Conservation (phyloP, 2,888 invertebrate species). For the Drosophila heteroneura region DNA sequence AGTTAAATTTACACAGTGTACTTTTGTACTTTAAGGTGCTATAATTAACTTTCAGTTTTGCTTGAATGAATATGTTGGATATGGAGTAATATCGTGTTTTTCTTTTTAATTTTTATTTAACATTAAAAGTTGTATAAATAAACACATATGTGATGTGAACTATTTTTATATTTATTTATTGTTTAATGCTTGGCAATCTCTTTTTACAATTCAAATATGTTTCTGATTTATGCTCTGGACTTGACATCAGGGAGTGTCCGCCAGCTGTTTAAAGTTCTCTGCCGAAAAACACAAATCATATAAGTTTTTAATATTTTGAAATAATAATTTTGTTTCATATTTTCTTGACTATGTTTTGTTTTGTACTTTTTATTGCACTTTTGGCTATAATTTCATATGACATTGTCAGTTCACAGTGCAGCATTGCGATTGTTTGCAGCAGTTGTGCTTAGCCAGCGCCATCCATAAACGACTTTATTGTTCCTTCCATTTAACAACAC, state of each 20-base stretch:
- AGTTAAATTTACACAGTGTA: not conserved
- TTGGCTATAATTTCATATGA: conserved; percentile 46
- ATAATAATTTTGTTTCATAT: not conserved
- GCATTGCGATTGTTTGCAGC: conserved; percentile 39
- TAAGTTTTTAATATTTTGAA: not conserved
- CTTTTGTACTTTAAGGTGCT: not conserved
- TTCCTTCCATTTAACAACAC: conserved; percentile 2
- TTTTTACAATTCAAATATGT: not conserved
- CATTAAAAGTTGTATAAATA: not conserved
- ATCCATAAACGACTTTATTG: conserved; percentile 27
- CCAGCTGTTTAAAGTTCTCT: not conserved
- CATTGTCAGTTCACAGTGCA: conserved; percentile 30
- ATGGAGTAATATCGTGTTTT: not conserved
- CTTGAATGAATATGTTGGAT: no score
- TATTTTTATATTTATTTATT: not conserved
- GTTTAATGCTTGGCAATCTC: not conserved
- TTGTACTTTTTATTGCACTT: conserved; percentile 47
- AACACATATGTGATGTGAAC: no score
- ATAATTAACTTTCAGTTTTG: not conserved
- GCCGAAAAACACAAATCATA: not conserved
- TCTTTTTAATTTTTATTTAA: not conserved
- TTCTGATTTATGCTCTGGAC: not conserved
- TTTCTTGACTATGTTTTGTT: conserved; percentile 3
- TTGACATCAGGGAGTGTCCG: not conserved
- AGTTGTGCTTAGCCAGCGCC: conserved; percentile 36